Conservation (phyloP, 2,113 vertebrate species). For the Chaenocephalus aceratus region DNA sequence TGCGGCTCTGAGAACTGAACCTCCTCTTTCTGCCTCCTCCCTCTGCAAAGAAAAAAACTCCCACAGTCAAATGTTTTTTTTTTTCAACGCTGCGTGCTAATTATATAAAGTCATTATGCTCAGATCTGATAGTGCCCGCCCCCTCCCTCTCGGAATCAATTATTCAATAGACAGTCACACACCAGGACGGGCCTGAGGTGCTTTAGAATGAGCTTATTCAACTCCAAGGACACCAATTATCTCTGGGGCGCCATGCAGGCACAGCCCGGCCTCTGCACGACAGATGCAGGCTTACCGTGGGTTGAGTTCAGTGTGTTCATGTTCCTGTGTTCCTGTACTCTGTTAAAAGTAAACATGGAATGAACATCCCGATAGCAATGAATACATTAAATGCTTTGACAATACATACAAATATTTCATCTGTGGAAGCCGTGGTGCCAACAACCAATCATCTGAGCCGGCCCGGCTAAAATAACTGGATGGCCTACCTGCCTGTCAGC, state of each 20-base stretch:
- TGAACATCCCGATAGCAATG: too few species aligned
- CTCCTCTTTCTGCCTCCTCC: constrained; percentile 5
- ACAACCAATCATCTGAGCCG: too few species aligned
- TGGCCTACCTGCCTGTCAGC: too few species aligned
- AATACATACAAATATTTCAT: too few species aligned
- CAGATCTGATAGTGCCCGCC: constrained; percentile 94
- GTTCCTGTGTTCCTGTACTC: background rate
- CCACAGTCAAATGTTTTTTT: constrained; percentile 64
- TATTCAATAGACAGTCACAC: constrained; percentile 95
- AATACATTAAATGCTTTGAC: too few species aligned
- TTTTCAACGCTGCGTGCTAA: constrained; percentile 88
- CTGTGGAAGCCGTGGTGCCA: too few species aligned
- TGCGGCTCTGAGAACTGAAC: constrained; percentile 48
- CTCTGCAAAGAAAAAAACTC: constrained; percentile 33
- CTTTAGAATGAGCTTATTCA: constrained; percentile 95
- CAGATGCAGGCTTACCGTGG: constrained; percentile 85
- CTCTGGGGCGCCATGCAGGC: constrained; percentile 93
- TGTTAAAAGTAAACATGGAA: too few species aligned
- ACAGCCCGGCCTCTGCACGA: constrained; percentile 87
- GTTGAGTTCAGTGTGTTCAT: background rate
- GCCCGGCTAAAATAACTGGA: too few species aligned
- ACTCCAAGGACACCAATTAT: constrained; percentile 99
- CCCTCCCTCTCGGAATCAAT: constrained; percentile 95
- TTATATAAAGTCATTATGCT: constrained; percentile 99
- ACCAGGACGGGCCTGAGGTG: constrained; percentile 94